These are phyloP conservation scores for Parascotia fuliginaria DNA, from an alignment of 2,888 invertebrate genomes.

Conservation along the genomic window DNA sequence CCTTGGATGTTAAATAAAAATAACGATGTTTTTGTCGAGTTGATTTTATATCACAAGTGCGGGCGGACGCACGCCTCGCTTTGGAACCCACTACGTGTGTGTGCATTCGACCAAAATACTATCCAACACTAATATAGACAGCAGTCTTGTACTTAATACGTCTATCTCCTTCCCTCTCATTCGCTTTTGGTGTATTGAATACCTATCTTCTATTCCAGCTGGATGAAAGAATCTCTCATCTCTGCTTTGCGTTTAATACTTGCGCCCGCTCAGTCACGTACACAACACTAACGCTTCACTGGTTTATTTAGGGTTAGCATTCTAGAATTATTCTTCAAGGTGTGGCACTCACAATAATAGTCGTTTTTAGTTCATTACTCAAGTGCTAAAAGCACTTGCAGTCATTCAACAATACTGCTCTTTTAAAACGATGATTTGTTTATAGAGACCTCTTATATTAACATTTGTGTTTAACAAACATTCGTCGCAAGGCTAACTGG, in stretches of 20 bases:
- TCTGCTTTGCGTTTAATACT: conserved; percentile 8
- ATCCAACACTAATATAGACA: conserved; percentile 1
- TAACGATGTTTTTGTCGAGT: conserved; percentile 79
- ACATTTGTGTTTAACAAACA: conserved; percentile 68
- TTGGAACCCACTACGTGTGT: conserved; percentile 25
- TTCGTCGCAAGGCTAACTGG: conserved; percentile 54
- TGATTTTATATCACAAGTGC: conserved; percentile 72
- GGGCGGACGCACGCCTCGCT: conserved; percentile 41
- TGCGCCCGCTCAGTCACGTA: conserved; percentile 26
- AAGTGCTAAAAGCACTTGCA: conserved; percentile 67
- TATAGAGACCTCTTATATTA: conserved; percentile 48
- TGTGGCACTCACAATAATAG: conserved; percentile 44
- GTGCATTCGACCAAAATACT: conserved; percentile 46
- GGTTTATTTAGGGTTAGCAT: conserved; percentile 34
- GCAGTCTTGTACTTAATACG: background rate
- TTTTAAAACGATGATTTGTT: conserved; percentile 43
- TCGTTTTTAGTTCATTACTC: conserved; percentile 47
- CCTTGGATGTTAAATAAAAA: conserved; percentile 79
- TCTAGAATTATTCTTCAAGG: conserved; percentile 31
- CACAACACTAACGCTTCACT: conserved; percentile 14
- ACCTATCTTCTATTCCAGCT: background rate
- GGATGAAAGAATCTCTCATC: background rate
- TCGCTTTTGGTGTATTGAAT: background rate
- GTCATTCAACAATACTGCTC: conserved; percentile 40
- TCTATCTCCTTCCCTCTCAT: background rate